Evolutionary conservation across 1,140 invertebrate genomes (phyloP).

Genomic region (Brachionus calyciflorus): DNA sequence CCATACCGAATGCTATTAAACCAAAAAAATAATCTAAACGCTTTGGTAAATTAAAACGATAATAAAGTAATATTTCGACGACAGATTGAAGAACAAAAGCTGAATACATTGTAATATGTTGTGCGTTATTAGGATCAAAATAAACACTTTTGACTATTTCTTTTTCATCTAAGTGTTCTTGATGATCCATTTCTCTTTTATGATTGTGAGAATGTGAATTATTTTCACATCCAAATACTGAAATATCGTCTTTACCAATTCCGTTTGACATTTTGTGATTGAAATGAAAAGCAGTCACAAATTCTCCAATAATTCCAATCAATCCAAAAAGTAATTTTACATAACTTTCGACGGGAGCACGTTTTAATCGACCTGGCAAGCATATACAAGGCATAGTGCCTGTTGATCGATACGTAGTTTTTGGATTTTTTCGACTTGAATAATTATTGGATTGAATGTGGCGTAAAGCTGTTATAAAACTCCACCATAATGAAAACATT

Average conservation of each 20-base stretch:
- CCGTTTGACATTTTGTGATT: background rate
- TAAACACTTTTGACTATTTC: conserved; percentile 13
- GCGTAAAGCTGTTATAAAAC: conserved; percentile 20
- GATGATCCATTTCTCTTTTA: conserved; percentile 49
- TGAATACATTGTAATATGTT: conserved; percentile 66
- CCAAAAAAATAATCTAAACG: conserved; percentile 59
- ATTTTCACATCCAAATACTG: background rate
- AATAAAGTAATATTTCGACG: conserved; percentile 58
- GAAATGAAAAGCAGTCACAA: conserved; percentile 57
- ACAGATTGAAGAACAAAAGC: conserved; percentile 61
- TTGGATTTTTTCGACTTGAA: background rate
- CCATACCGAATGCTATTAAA: conserved; percentile 59
- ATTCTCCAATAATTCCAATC: conserved; percentile 51
- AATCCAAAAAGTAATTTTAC: background rate
- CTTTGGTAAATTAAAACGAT: conserved; percentile 56
- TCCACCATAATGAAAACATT: conserved; percentile 62
- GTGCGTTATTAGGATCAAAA: conserved; percentile 56
- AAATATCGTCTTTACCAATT: too few relatives aligned
- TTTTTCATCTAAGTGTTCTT: conserved; percentile 55
- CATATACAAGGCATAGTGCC: conserved; percentile 13
- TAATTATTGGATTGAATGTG: background rate
- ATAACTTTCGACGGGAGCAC: conserved; percentile 17
- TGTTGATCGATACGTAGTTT: background rate
- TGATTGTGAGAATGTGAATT: background rate
- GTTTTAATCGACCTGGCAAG: background rate